Conservation (phyloP, 2,113 vertebrate genomes). For the Oncorhynchus nerka region DNA sequence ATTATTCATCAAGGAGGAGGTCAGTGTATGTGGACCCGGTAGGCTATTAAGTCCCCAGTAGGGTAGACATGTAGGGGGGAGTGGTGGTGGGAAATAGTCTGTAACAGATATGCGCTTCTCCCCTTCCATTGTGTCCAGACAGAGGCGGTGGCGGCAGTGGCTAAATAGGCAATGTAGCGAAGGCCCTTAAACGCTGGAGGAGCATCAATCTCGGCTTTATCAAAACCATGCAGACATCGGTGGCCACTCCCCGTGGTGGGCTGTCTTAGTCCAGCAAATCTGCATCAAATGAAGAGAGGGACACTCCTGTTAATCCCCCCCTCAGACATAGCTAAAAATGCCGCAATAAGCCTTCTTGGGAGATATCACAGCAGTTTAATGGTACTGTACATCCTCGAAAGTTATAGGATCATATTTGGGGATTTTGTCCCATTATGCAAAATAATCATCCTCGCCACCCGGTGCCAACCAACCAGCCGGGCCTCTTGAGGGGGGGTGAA, state of each 20-base stretch:
- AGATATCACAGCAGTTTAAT: constrained; percentile 8
- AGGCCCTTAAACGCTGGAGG: constrained; percentile 78
- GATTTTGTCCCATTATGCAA: neutral
- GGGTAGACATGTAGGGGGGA: neutral
- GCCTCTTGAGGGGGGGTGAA: constrained; percentile 4
- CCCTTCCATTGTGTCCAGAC: constrained; percentile 70
- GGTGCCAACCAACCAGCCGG: constrained; percentile 33
- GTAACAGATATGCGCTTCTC: constrained; percentile 72
- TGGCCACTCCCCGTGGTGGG: constrained; percentile 75
- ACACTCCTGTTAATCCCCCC: constrained; percentile 31
- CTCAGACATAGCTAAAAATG: constrained; percentile 64
- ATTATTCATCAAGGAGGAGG: neutral
- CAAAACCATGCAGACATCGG: constrained; percentile 78
- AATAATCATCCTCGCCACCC: constrained; percentile 35
- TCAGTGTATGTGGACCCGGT: neutral
- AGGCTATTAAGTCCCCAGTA: neutral
- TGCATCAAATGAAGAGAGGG: constrained; percentile 68
- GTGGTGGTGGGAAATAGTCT: constrained; percentile 30
- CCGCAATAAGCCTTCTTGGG: constrained; percentile 33
- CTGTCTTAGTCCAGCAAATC: constrained; percentile 71
- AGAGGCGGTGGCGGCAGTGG: constrained; percentile 71
- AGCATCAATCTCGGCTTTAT: constrained; percentile 86
- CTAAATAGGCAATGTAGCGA: constrained; percentile 79
- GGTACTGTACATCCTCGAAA: neutral
- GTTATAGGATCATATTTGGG: neutral